These are phyloP conservation scores for Porites cylindrica DNA, from an alignment of 92 coral and sea anemone species.

Conservation along the genomic window DNA sequence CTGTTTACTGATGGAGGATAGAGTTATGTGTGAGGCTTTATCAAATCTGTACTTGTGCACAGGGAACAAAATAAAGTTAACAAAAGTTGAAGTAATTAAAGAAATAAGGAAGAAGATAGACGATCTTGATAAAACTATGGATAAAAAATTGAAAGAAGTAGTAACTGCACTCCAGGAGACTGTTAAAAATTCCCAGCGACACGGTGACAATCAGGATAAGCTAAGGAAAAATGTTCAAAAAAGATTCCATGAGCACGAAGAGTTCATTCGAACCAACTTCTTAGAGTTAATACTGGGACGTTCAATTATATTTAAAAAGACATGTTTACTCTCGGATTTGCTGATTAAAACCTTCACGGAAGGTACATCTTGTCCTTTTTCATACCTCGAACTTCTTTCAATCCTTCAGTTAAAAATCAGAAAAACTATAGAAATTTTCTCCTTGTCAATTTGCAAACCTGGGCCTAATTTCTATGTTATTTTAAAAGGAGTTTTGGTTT, in stretches of 20 bases:
- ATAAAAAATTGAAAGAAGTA: not conserved
- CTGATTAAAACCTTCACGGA: too few species aligned
- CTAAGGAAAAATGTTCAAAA: not conserved
- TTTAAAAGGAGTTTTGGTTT: too few species aligned
- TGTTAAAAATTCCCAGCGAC: not conserved
- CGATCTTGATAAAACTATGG: not conserved
- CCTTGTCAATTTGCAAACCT: too few species aligned
- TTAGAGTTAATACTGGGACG: too few species aligned
- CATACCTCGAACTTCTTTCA: too few species aligned
- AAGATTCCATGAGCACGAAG: not conserved
- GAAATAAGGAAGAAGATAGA: not conserved
- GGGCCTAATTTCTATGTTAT: too few species aligned
- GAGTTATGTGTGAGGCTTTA: not conserved
- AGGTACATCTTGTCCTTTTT: too few species aligned
- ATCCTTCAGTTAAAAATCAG: too few species aligned
- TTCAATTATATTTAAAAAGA: too few species aligned
- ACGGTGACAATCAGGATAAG: not conserved
- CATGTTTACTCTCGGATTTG: too few species aligned
- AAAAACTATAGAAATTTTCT: too few species aligned
- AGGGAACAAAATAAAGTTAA: not conserved
- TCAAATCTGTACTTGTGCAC: not conserved
- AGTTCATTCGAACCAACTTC: not conserved
- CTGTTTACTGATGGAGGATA: not conserved
- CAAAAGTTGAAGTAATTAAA: not conserved
- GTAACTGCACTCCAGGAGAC: not conserved